Percentiles rank a stretch among this genome's conserved stretches.
phyloP scores from a whole-genome alignment of 2,113 vertebrate genomes.

The Cyrtonyx montezumae region DNA sequence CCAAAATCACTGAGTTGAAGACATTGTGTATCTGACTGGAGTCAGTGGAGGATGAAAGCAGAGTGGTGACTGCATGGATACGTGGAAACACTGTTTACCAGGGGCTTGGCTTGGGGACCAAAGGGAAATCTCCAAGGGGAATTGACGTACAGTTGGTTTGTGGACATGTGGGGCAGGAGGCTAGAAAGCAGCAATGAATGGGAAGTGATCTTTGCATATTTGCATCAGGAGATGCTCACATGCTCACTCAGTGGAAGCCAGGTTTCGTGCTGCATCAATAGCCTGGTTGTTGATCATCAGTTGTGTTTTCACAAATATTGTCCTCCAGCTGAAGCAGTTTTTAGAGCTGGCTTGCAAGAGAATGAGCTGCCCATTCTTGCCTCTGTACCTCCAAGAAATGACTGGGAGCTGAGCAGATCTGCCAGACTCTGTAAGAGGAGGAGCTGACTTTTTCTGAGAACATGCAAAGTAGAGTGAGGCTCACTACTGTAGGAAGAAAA shows the following conservation, averaged over 20 bases:
- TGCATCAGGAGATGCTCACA: not conserved
- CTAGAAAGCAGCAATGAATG: not conserved
- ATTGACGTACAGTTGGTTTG: not conserved
- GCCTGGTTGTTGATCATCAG: not conserved
- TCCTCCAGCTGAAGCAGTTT: not conserved
- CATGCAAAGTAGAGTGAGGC: conserved; percentile 27
- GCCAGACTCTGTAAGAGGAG: not conserved
- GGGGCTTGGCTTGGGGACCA: not conserved
- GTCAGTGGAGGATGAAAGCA: not conserved
- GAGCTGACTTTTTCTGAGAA: conserved; percentile 14
- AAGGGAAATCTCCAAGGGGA: not conserved
- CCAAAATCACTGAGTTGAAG: not conserved
- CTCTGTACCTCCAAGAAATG: not conserved
- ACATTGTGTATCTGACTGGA: not conserved
- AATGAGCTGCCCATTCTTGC: not conserved
- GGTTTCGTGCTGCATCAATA: not conserved
- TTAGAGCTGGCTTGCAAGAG: not conserved
- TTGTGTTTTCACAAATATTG: not conserved
- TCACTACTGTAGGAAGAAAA: conserved; percentile 18
- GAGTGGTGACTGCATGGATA: not conserved
- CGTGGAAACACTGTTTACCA: not conserved
- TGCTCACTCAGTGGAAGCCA: not conserved
- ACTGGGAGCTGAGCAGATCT: not conserved
- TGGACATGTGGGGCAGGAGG: not conserved
- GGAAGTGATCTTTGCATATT: not conserved